Base-by-base conservation (phyloP, 1,140 invertebrate species). In the Drosophila kohkoa region DNA sequence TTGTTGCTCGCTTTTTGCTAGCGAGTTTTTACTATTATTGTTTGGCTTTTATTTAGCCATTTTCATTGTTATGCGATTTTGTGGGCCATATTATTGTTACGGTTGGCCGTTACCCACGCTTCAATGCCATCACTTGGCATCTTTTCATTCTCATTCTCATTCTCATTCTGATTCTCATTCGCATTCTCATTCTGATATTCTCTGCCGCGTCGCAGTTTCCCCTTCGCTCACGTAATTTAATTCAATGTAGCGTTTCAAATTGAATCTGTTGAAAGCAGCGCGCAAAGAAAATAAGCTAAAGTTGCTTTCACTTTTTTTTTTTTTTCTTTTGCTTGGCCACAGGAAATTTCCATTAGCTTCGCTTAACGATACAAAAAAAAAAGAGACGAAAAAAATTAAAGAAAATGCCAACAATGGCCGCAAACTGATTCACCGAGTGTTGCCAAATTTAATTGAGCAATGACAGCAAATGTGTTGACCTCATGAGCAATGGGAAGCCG, bases 161-260 rank as follows among this genome's bases (percentile, higher is more conserved):
- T 43, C 20, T 20, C 2, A 20, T 20, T 20, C 20, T 20, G 16
- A 51, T 20, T 71, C 30, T 45, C 16, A 5, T 38, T 6, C n/a
- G 30, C 45, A 8, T 32, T 32, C 30, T 32, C 30, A 32, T 32
- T 32, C 30, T 32, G n/a, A n/a, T 45, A 5, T 25, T 25, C 20
- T 3, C 6, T 32, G 63, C 20, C n/a, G 38, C 30, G 20, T 25
- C 20, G 20, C 20, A 25, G 20, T 25, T 46, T 16, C 13, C 57
- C 74, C 71, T 70, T 73, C 65, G 75, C 75, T 66, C 82, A 81
- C 73, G 85, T 85, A 81, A 89, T 81, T 89, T 89, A 89, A 89
- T 85, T 89, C 85, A 89, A 89, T 88, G 85, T 89, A 78, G 81
- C 85, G 85, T 88, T 88, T 83, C 85, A 88, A 88, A 88, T 83